Base-by-base conservation (phyloP, 2,797 vertebrate genomes). In the Lateolabrax maculatus region DNA sequence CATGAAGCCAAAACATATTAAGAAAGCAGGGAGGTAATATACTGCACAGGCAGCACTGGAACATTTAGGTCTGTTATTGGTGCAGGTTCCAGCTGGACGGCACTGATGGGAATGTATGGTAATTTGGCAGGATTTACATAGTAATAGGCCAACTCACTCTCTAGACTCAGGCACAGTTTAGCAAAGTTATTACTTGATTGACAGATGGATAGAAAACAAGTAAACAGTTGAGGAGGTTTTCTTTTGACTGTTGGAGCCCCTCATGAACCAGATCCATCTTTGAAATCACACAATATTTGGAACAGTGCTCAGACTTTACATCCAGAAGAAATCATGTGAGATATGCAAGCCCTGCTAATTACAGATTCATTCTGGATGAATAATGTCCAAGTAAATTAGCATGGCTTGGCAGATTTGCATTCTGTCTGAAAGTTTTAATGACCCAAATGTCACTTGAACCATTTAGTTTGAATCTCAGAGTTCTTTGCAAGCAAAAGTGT, bases 61-160 rank as follows among this genome's bases (percentile, higher is more conserved):
- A 43, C 65, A 51, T 51, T 34, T 64, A 23, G 27, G 31, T 39
- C 25, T 76, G 37, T 52, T 71, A 13, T 23, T 60, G 73, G 31
- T 62, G 66, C 60, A 48, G 36, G 48, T 67, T 71, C 48, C 82
- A 64, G 55, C 58, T 68, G 62, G 60, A 71, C 68, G 27, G 36
- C 34, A 15, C 67, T 71, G 46, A 74, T 83, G 31, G 44, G 37
- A 65, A 6, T 34, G n/a, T 25, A 77, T 68, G 75, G 63, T 75
- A 61, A 85, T 79, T 72, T 77, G 16, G 29, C 21, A 56, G 37
- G 69, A 88, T 88, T 91, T 69, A 69, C 86, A 89, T 85, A 80
- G 61, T 73, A 82, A 90, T 81, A 43, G 41, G 5, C 9, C 71
- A 61, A 64, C 56, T 80, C 65, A 27, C 67, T 29, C 62, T 72